A percentile compares a stretch with the other conserved stretches of the same genome.
phyloP scores from a whole-genome alignment of 2,888 invertebrate species.

The Psylliodes chrysocephalus region DNA sequence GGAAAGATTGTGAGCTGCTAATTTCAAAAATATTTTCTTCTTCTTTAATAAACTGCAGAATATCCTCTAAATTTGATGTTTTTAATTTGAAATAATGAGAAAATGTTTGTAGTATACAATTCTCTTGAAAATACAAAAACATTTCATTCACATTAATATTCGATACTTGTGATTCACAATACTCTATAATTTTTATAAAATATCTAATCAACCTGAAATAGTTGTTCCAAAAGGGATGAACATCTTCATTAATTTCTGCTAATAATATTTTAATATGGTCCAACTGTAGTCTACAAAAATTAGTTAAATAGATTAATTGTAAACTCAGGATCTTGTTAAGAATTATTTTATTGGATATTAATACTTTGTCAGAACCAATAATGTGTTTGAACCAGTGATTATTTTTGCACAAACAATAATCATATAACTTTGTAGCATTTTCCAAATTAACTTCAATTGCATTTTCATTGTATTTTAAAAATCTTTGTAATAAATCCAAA shows the following conservation, averaged over 20 bases:
- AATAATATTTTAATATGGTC: conserved; percentile 42
- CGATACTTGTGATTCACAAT: conserved; percentile 47
- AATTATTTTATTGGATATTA: conserved; percentile 44
- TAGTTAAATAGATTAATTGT: conserved; percentile 53
- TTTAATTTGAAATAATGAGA: conserved; percentile 51
- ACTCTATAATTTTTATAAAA: conserved; percentile 51
- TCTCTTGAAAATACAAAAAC: conserved; percentile 42
- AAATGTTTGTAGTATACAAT: conserved; percentile 49
- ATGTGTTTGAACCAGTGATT: conserved; percentile 59
- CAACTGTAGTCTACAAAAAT: conserved; percentile 45
- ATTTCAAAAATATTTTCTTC: conserved; percentile 42
- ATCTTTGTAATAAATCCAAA: conserved; percentile 47
- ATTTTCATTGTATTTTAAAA: conserved; percentile 51
- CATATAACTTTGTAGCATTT: conserved; percentile 54
- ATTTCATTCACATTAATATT: conserved; percentile 39
- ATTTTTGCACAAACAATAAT: conserved; percentile 56
- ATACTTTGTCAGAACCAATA: conserved; percentile 44
- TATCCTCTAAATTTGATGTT: conserved; percentile 43
- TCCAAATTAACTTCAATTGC: conserved; percentile 50
- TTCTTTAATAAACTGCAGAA: conserved; percentile 42
- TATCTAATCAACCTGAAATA: conserved; percentile 53
- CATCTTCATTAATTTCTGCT: conserved; percentile 37
- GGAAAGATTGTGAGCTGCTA: conserved; percentile 35
- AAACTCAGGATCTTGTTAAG: conserved; percentile 50
- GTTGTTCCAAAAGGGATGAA: conserved; percentile 53